Base-by-base conservation (phyloP, 2,797 vertebrate species). In the Cottoperca gobio region DNA sequence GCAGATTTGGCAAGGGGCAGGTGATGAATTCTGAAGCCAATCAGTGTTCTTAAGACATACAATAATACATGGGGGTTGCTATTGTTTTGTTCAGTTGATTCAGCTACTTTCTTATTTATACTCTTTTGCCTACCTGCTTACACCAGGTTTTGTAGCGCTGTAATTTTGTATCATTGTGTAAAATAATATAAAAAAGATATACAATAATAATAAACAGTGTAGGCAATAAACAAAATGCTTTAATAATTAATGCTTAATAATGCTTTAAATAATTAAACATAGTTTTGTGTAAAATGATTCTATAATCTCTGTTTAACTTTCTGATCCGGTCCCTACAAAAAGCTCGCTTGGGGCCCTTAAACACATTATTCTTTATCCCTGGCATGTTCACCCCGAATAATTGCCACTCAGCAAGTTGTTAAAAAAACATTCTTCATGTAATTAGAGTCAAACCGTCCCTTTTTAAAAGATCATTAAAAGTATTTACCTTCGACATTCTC, bases 401-500 rank as follows among this genome's bases (percentile, higher is more conserved):
- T 28, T 54, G 33, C n/a, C 0, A 42, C 42, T 43, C 19, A n/a
- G n/a, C n/a, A n/a, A n/a, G n/a, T n/a, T n/a, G n/a, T n/a, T n/a
- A n/a, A n/a, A n/a, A 8, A 8, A 33, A 58, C 8, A 17, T 4
- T 35, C 28, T 11, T 42, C n/a, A 48, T 21, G 6, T 57, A 24
- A n/a, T 26, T 1, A 53, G 24, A 58, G 37, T 9, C 9, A 14
- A 8, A 52, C 1, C 13, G 0, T 24, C 0, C 19, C 12, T 2
- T 42, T 35, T 37, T 2, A 16, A 53, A 62, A 70, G 19, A n/a
- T 60, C 0, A 14, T 9, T n/a, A 61, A 37, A 46, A 48, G 31
- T 17, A 19, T 72, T 87, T 79, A 95, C 94, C 94, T 82, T 91
- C 78, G 2, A 91, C 37, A 14, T 80, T 83, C 0, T 89, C 88